Evolutionary conservation across 2,888 invertebrate species (phyloP).

Genomic region (Drosophila nigritarsus): DNA sequence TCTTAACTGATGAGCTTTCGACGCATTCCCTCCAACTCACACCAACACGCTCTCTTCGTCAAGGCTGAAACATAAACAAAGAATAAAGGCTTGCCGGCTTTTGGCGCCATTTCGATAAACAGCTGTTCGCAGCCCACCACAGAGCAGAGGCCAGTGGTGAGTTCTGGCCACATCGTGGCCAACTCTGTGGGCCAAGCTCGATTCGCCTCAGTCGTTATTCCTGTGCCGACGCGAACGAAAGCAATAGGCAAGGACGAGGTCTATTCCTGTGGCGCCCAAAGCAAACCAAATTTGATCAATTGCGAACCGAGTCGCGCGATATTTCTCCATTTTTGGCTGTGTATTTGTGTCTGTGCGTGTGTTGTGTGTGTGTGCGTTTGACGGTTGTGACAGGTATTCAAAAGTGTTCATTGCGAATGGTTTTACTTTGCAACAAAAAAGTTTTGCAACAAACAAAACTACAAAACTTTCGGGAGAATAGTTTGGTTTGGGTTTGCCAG

Average conservation of each 20-base stretch:
- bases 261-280: conserved; percentile 29
- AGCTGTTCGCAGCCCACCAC: conserved; percentile 59
- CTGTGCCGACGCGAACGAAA: conserved; percentile 73
- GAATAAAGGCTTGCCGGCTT: conserved; percentile 40
- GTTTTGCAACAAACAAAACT: not conserved
- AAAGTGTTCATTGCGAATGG: conserved; percentile 16
- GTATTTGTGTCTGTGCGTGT: conserved; percentile 26
- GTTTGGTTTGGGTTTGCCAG: not conserved
- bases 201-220: conserved; percentile 69
- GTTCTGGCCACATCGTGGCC: conserved; percentile 26
- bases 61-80: conserved; percentile 54
- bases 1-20: conserved; percentile 50
- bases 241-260: conserved; percentile 41
- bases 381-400: conserved; percentile 49
- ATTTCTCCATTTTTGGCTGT: conserved; percentile 29
- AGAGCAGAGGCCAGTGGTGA: conserved; percentile 52
- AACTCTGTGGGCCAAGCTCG: conserved; percentile 44
- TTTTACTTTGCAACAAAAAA: not conserved
- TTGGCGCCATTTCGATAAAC: conserved; percentile 52
- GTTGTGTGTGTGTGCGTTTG: conserved; percentile 8
- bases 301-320: conserved; percentile 17
- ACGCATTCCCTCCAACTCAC: not conserved
- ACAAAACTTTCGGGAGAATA: not conserved
- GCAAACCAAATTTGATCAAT: conserved; percentile 33
- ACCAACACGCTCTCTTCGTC: not conserved